phyloP scores from a whole-genome alignment of 1,140 invertebrate genomes.

The Agrypnia vestita region DNA sequence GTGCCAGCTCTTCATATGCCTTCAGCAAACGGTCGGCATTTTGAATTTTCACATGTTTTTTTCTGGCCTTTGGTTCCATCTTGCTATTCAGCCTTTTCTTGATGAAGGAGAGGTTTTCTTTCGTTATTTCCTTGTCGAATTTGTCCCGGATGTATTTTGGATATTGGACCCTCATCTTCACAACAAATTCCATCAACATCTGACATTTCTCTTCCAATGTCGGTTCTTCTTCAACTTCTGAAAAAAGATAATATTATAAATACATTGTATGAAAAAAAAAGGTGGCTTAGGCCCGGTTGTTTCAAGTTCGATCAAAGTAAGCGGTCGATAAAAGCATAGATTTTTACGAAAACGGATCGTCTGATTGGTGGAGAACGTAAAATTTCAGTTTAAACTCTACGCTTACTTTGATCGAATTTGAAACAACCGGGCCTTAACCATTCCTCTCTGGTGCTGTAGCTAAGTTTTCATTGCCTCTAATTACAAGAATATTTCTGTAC shows the following conservation, averaged over 20 bases:
- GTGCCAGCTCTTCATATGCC: background rate
- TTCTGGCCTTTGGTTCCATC: background rate
- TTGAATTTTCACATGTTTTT: background rate
- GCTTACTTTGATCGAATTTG: too few species aligned
- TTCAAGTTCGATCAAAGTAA: too few species aligned
- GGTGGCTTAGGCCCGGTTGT: too few species aligned
- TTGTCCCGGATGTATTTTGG: constrained; percentile 26
- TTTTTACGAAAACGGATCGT: too few species aligned
- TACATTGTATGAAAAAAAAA: too few species aligned
- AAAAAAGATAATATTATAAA: background rate
- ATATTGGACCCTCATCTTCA: constrained; percentile 24
- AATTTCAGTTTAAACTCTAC: too few species aligned
- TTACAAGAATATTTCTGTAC: too few species aligned
- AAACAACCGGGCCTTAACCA: too few species aligned
- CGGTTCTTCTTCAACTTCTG: constrained; percentile 24
- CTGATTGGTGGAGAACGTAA: too few species aligned
- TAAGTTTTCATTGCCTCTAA: too few species aligned
- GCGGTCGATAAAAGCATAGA: too few species aligned
- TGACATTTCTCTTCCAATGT: constrained; percentile 41
- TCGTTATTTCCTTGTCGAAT: constrained; percentile 21
- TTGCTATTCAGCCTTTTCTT: constrained; percentile 15
- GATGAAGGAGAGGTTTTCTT: constrained; percentile 4
- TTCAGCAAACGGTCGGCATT: background rate
- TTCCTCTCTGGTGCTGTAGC: too few species aligned
- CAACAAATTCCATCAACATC: constrained; percentile 33